phyloP scores from a whole-genome alignment of 2,113 vertebrate genomes.

The Salvelinus namaycush region DNA sequence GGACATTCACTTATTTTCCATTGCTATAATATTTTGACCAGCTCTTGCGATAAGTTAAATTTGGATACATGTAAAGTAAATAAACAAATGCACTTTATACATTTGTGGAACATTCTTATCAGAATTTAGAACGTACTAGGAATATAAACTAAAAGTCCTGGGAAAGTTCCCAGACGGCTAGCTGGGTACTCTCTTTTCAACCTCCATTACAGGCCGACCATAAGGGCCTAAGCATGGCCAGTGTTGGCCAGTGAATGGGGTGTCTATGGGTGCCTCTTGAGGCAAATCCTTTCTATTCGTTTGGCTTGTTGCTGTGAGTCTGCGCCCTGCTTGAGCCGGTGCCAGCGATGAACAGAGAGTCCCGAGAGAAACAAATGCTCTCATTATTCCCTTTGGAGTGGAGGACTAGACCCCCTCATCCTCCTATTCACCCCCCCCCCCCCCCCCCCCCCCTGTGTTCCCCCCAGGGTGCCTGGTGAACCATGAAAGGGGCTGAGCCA shows the following conservation, averaged over 20 bases:
- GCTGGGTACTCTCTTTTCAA: too few species aligned
- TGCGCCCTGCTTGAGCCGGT: conserved; percentile 21
- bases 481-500: conserved; percentile 33
- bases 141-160: too few species aligned
- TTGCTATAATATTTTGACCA: too few species aligned
- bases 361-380: conserved; percentile 50
- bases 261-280: not conserved
- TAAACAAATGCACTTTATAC: too few species aligned
- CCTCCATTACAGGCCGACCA: not conserved
- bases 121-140: too few species aligned
- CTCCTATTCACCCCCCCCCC: not conserved
- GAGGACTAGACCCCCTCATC: conserved; percentile 8
- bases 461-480: conserved; percentile 40
- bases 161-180: too few species aligned
- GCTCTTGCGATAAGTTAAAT: too few species aligned
- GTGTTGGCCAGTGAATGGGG: not conserved
- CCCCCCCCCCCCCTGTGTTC: not conserved
- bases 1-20: too few species aligned
- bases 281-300: conserved; percentile 9
- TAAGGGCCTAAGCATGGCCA: not conserved
- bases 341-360: conserved; percentile 36
- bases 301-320: conserved; percentile 9
- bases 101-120: too few species aligned
- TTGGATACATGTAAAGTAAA: too few species aligned
- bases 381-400: conserved; percentile 54